phyloP scores from a whole-genome alignment of 2,888 invertebrate species.

The Volucella inflata region DNA sequence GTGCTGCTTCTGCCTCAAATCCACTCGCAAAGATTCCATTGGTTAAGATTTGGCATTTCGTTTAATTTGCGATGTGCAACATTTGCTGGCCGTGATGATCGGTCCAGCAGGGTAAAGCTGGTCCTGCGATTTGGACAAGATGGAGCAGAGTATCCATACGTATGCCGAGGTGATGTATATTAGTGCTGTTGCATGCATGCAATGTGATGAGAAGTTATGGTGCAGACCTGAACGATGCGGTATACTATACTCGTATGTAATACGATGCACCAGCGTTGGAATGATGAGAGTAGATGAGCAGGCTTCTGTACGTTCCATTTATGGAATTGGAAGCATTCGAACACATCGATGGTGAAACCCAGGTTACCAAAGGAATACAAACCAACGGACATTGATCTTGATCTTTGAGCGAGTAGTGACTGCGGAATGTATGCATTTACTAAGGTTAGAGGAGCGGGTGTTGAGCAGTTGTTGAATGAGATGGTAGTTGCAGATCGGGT shows the following conservation, averaged over 20 bases:
- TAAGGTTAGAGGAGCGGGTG: slow-evolving; percentile 58
- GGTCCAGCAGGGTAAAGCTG: slow-evolving; percentile 43
- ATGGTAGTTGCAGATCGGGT: slow-evolving; percentile 45
- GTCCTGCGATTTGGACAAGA: slow-evolving; percentile 38
- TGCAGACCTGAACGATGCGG: slow-evolving; percentile 43
- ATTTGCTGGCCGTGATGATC: slow-evolving; percentile 72
- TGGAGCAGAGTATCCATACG: slow-evolving; percentile 53
- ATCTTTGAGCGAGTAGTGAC: slow-evolving; percentile 43
- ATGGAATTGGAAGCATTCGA: slow-evolving; percentile 74
- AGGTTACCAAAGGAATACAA: slow-evolving; percentile 53
- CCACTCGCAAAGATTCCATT: slow-evolving; percentile 48
- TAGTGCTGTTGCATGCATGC: slow-evolving; percentile 74
- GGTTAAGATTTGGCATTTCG: slow-evolving; percentile 71
- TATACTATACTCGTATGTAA: no score
- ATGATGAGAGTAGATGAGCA: slow-evolving; percentile 65
- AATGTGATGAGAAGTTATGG: slow-evolving; percentile 75
- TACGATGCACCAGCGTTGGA: no score
- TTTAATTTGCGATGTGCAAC: slow-evolving; percentile 76
- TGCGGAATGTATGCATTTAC: slow-evolving; percentile 47
- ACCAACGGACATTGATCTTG: slow-evolving; percentile 75
- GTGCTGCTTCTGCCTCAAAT: slow-evolving; percentile 35
- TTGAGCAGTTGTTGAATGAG: slow-evolving; percentile 29
- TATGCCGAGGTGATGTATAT: slow-evolving; percentile 70
- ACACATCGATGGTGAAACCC: slow-evolving; percentile 63
- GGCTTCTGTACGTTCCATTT: slow-evolving; percentile 75